Base-by-base conservation (phyloP, 2,113 vertebrate genomes). In the Phasianus colchicus region DNA sequence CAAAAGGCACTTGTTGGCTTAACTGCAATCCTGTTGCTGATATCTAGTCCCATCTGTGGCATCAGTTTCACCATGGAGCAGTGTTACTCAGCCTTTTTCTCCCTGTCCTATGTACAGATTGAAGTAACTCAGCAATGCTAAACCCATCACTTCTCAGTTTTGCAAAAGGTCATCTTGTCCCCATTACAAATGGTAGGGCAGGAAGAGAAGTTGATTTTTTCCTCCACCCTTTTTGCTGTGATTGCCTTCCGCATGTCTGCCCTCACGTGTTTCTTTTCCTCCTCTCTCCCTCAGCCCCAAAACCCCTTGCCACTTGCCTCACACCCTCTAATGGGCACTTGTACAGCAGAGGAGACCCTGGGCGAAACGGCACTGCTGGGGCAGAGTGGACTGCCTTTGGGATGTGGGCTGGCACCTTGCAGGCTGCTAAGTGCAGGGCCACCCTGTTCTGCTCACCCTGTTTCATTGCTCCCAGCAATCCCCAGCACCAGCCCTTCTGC, bases 341-440 rank as follows among this genome's bases (percentile, higher is more conserved):
- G 70, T 22, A 38, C 63, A 8, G n/a, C 1, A 71, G 25, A 75
- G 12, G 30, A 48, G 43, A 66, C 67, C 54, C 58, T 30, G 15
- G 19, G 42, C 11, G 16, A 91, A 64, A 52, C 48, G 34, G 52
- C 0, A 0, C 82, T 20, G 10, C 17, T 2, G 0, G 3, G 27
- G n/a, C 24, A 29, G 60, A 42, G 22, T 0, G 42, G 18, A 67
- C n/a, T 3, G 15, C 13, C 38, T 80, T 55, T 40, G 24, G 4
- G 2, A 36, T 3, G 2, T 0, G 5, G 55, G 50, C n/a, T n/a
- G 47, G 52, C 18, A 2, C 34, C 47, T 61, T 0, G 1, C 29
- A 63, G 54, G 43, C 4, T 1, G 3, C 22, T 4, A 69, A 57
- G 48, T 4, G 1, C 54, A 54, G 14, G 21, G 34, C 54, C 45